A percentile compares a stretch with the other conserved stretches of the same genome.
Conservation (phyloP, 35 echinoderm and acorn worm species). For the Diadema setosum region DNA sequence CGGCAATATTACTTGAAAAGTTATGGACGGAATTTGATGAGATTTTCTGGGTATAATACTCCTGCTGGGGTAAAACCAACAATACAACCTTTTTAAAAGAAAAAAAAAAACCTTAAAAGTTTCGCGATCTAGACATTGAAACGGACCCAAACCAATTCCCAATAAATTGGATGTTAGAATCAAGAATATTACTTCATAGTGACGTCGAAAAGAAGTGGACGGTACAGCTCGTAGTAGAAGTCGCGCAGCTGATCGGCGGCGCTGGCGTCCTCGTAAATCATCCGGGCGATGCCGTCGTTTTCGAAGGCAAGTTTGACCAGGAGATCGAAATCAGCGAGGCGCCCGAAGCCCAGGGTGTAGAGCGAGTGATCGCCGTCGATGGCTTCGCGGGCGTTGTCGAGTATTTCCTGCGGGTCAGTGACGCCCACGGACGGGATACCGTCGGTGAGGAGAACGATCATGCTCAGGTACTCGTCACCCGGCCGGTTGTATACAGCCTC, state of each 20-base stretch:
- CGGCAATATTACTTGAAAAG: too few species aligned
- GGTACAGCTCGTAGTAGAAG: slow-evolving; percentile 69
- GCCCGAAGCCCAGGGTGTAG: slow-evolving; percentile 77
- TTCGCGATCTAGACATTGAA: too few species aligned
- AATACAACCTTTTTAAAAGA: too few species aligned
- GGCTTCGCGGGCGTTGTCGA: slow-evolving; percentile 49
- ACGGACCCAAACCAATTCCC: too few species aligned
- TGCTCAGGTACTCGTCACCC: slow-evolving; percentile 53
- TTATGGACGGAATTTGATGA: too few species aligned
- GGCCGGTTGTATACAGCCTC: slow-evolving; percentile 28
- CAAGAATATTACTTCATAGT: not conserved
- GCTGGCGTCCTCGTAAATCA: slow-evolving; percentile 68
- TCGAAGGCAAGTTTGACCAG: slow-evolving; percentile 66
- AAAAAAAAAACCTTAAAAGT: too few species aligned
- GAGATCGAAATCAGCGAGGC: slow-evolving; percentile 78
- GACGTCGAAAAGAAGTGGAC: slow-evolving; percentile 51
- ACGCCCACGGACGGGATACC: slow-evolving; percentile 75
- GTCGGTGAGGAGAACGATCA: slow-evolving; percentile 85
- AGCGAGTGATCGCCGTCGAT: slow-evolving; percentile 65
- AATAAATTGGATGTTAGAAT: too few species aligned
- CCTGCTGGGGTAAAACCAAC: too few species aligned
- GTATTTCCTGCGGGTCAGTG: slow-evolving; percentile 37
- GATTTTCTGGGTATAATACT: too few species aligned
- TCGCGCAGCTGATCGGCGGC: slow-evolving; percentile 62
- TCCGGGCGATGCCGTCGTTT: slow-evolving; percentile 65